Conservation (phyloP, 2,113 vertebrate species). For the Seriola aureovittata region DNA sequence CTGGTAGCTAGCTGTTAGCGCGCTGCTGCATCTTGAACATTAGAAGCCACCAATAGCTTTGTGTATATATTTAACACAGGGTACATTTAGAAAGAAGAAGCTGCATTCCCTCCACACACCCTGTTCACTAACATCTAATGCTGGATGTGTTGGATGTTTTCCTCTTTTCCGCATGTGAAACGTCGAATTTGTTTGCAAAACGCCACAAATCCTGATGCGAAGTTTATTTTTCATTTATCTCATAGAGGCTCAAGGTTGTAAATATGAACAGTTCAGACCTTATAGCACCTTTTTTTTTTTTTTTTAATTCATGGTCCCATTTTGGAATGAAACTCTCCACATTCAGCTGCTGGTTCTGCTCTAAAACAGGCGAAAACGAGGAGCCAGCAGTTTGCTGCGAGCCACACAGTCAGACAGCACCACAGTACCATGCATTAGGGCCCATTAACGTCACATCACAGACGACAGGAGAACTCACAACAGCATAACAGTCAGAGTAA, state of each 20-base stretch:
- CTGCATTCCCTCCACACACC: too few species aligned
- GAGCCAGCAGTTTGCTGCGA: not conserved
- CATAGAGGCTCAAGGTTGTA: not conserved
- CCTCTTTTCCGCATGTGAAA: not conserved
- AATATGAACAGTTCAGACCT: not conserved
- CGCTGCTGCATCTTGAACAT: too few species aligned
- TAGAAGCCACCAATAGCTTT: too few species aligned
- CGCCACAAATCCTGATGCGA: too few species aligned
- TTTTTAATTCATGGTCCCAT: not conserved
- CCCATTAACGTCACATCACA: not conserved
- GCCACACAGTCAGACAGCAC: not conserved
- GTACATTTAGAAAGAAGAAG: too few species aligned
- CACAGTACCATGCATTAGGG: not conserved
- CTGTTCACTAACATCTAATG: too few species aligned
- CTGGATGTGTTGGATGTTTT: too few species aligned
- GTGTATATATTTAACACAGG: too few species aligned
- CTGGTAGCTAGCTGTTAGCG: too few species aligned
- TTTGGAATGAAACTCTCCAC: not conserved
- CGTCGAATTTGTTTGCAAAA: not conserved
- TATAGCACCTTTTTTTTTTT: constrained; percentile 10
- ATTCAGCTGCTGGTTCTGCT: not conserved
- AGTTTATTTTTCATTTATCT: not conserved
- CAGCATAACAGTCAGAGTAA: not conserved
- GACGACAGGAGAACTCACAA: not conserved
- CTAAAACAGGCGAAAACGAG: not conserved